Conservation (phyloP, 2,113 vertebrate genomes). For the Cinclus mexicanus region DNA sequence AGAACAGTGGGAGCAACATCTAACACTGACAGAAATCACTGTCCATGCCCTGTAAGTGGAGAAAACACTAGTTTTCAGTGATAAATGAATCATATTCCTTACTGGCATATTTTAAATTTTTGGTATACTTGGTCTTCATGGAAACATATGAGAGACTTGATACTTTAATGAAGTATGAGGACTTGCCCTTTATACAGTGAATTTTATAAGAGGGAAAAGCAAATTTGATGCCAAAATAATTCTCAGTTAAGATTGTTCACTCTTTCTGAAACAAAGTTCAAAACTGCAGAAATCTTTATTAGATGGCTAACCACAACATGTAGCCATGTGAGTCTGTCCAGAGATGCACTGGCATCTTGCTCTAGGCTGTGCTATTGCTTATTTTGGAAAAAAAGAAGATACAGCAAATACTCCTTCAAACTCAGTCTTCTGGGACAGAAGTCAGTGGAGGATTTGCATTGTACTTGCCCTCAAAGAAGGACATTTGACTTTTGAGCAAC, state of each 20-base stretch:
- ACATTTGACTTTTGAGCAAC: neutral
- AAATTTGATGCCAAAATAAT: neutral
- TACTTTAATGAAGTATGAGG: neutral
- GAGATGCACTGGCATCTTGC: neutral
- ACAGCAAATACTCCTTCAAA: neutral
- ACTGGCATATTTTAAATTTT: neutral
- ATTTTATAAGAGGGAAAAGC: neutral
- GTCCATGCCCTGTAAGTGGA: neutral
- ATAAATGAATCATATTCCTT: neutral
- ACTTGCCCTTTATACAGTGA: neutral
- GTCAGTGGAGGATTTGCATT: neutral
- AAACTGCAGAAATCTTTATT: neutral
- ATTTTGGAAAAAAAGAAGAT: neutral
- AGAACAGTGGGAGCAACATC: neutral
- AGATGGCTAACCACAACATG: neutral
- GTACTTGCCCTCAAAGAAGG: neutral
- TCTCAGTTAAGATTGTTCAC: neutral
- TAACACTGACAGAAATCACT: neutral
- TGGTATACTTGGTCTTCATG: neutral
- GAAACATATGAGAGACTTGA: neutral
- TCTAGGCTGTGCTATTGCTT: neutral
- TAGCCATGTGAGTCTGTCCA: neutral
- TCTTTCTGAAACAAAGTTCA: neutral
- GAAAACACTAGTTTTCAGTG: neutral
- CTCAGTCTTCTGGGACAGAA: neutral